phyloP scores from a whole-genome alignment of 2,113 vertebrate species.

The Crocuta crocuta region DNA sequence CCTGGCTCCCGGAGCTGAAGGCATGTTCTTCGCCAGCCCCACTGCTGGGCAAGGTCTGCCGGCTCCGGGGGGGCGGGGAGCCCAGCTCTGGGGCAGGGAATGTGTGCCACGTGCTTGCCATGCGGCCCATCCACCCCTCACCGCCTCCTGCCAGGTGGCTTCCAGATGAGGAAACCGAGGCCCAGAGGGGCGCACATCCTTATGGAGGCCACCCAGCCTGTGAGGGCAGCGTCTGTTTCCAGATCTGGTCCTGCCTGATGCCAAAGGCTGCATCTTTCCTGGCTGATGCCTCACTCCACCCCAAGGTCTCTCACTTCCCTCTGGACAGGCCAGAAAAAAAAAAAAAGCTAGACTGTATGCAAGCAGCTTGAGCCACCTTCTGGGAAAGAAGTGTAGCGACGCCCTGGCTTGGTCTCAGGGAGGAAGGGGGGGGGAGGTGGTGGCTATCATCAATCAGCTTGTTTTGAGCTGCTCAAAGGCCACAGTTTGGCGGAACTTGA shows the following conservation, averaged over 20 bases:
- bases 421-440: neutral
- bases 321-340: neutral
- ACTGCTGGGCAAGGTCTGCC: neutral
- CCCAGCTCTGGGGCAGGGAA: neutral
- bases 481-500: slow-evolving; percentile 44
- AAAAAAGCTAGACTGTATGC: neutral
- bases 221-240: neutral
- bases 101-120: no score
- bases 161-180: neutral
- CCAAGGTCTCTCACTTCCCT: neutral
- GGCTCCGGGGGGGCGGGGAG: fast-evolving
- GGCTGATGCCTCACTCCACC: neutral
- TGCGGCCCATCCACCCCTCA: neutral
- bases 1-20: neutral
- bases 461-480: slow-evolving; percentile 47
- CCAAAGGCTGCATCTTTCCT: neutral
- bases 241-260: neutral
- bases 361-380: neutral
- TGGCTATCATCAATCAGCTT: slow-evolving; percentile 38
- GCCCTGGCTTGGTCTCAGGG: neutral
- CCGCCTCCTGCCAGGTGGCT: neutral
- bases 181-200: neutral
- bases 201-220: neutral
- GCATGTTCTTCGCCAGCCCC: neutral
- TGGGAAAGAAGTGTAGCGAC: neutral